A percentile compares a stretch with the other conserved stretches of the same genome.
Evolutionary conservation across 1,140 invertebrate species (phyloP).

Genomic region (Drosophila carrolli): DNA sequence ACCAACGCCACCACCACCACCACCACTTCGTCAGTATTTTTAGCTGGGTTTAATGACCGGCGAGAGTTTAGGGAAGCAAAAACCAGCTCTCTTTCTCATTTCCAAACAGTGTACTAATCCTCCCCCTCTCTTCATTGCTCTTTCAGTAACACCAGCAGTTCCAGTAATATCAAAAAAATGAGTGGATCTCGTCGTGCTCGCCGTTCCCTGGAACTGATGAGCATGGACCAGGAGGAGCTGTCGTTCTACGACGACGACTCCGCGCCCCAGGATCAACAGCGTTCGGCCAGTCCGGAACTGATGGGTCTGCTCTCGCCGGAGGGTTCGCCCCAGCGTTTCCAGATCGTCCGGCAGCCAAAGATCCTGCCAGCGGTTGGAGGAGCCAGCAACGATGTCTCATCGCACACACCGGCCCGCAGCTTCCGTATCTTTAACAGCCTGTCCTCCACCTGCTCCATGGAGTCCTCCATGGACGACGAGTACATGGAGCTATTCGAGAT

Average conservation of each 20-base stretch:
- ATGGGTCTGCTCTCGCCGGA: constrained; percentile 78
- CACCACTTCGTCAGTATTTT: constrained; percentile 64
- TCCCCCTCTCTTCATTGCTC: constrained; percentile 27
- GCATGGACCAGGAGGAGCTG: constrained; percentile 68
- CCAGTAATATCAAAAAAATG: constrained; percentile 57
- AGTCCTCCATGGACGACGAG: constrained; percentile 88
- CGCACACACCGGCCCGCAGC: constrained; percentile 58
- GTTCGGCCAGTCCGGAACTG: constrained; percentile 64
- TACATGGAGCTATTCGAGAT: constrained; percentile 89
- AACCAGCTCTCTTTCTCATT: constrained; percentile 23
- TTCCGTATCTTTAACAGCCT: constrained; percentile 85
- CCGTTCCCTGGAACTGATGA: constrained; percentile 63
- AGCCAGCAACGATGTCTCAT: not conserved
- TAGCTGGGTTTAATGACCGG: constrained; percentile 81
- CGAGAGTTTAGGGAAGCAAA: constrained; percentile 51
- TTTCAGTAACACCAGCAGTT: constrained; percentile 41
- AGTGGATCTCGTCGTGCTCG: constrained; percentile 57
- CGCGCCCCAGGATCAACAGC: constrained; percentile 45
- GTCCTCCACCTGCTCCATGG: constrained; percentile 86
- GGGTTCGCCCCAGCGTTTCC: constrained; percentile 74
- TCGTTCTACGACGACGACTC: constrained; percentile 75
- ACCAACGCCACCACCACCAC: constrained; percentile 57
- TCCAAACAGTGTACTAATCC: constrained; percentile 65
- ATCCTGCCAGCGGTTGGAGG: constrained; percentile 1
- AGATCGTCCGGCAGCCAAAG: constrained; percentile 67